Conservation (phyloP, 2,113 vertebrate species). For the Phalacrocorax carbo region DNA sequence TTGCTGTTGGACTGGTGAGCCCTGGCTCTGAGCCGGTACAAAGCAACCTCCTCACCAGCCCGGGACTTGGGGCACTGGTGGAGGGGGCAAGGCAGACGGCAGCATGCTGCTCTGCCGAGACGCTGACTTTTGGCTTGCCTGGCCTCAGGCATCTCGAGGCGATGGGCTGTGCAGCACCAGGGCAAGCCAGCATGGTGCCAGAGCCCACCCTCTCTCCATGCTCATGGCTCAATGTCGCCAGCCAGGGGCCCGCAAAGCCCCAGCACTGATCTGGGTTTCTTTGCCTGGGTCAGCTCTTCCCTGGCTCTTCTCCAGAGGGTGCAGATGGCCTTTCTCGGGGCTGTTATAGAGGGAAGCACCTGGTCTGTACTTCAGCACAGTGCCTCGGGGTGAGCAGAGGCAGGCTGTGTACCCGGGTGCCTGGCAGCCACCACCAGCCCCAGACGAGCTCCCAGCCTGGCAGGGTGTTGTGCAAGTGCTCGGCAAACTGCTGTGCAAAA, state of each 20-base stretch:
- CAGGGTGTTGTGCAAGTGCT: not conserved
- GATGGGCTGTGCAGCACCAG: fast-evolving
- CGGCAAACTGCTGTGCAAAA: not conserved
- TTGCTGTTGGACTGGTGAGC: not conserved
- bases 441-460: not conserved
- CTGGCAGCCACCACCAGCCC: not conserved
- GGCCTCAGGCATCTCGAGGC: not conserved
- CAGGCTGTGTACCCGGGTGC: not conserved
- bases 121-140: not conserved
- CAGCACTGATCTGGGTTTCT: not conserved
- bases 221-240: not conserved
- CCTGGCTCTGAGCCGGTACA: not conserved
- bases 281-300: not conserved
- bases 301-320: not conserved
- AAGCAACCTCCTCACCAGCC: not conserved
- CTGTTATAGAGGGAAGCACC: not conserved
- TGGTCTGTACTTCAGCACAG: fast-evolving
- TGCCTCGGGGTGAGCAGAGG: not conserved
- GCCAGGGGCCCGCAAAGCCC: not conserved
- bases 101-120: not conserved
- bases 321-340: not conserved
- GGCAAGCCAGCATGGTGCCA: fast-evolving
- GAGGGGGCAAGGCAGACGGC: not conserved
- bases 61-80: not conserved
- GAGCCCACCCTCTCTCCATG: not conserved